Conservation (phyloP, 2,888 invertebrate genomes). For the Diaphora mendica region DNA sequence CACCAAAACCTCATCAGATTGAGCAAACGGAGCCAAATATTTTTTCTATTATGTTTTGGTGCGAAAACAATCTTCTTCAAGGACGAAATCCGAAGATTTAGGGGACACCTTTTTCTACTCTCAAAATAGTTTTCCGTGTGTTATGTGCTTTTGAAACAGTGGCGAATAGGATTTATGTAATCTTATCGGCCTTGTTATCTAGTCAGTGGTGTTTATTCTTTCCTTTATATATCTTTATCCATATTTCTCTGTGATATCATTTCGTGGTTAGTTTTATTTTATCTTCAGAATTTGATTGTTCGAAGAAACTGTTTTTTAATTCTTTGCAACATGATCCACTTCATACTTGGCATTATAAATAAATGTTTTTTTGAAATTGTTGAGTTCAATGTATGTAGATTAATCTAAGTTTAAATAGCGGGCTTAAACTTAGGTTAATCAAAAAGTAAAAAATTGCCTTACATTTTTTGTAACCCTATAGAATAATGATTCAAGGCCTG, state of each 20-base stretch:
- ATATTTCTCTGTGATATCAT: slow-evolving; percentile 2
- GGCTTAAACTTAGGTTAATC: too few species aligned
- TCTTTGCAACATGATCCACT: background rate
- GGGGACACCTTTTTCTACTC: slow-evolving; percentile 43
- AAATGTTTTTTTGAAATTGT: too few species aligned
- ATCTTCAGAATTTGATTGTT: background rate
- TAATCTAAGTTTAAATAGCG: too few species aligned
- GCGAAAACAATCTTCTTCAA: slow-evolving; percentile 48
- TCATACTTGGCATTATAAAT: background rate
- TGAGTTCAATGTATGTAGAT: too few species aligned
- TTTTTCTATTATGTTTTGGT: slow-evolving; percentile 46
- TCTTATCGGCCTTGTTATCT: slow-evolving; percentile 33
- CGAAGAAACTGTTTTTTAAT: background rate
- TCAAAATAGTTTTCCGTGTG: slow-evolving; percentile 48
- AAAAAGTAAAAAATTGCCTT: too few species aligned
- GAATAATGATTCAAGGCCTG: too few species aligned
- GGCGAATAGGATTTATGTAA: slow-evolving; percentile 45
- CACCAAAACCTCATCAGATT: slow-evolving; percentile 36
- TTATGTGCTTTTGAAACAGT: slow-evolving; percentile 51
- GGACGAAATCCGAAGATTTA: slow-evolving; percentile 41
- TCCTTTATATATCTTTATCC: background rate
- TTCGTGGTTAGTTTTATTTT: background rate
- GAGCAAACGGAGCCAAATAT: slow-evolving; percentile 20
- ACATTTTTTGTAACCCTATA: too few species aligned
- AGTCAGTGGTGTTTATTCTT: background rate